Conservation (phyloP, 2,888 invertebrate genomes). For the Agonopterix heracliana region DNA sequence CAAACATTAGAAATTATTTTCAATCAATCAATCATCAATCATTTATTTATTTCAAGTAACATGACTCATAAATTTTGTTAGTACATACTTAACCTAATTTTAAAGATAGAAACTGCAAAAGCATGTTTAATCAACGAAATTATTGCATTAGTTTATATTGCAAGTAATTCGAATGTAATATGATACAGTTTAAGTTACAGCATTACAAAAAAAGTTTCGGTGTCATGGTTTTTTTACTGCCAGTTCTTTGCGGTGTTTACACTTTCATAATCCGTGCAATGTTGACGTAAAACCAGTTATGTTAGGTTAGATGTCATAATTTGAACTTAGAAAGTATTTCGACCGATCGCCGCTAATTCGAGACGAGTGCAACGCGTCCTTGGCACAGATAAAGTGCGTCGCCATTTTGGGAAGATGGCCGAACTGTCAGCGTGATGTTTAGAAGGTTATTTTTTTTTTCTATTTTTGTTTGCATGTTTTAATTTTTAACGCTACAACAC, state of each 20-base stretch:
- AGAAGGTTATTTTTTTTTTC: constrained; percentile 35
- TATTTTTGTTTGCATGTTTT: not conserved
- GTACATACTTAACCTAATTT: too few species aligned
- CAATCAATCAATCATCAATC: too few species aligned
- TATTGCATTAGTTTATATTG: too few species aligned
- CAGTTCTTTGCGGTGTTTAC: not conserved
- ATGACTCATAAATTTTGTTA: too few species aligned
- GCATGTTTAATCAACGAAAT: too few species aligned
- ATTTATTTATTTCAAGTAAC: too few species aligned
- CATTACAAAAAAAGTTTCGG: too few species aligned
- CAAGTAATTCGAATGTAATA: too few species aligned
- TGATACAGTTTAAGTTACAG: too few species aligned
- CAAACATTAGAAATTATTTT: too few species aligned
- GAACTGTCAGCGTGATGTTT: constrained; percentile 47
- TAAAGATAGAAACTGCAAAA: too few species aligned
- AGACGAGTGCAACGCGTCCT: constrained; percentile 24
- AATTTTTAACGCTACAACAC: not conserved
- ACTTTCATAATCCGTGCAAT: not conserved
- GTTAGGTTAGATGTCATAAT: not conserved
- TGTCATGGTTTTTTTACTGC: too few species aligned
- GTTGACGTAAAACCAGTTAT: not conserved
- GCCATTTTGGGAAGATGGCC: constrained; percentile 47
- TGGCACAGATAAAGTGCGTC: constrained; percentile 47
- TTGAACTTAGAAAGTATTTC: not conserved
- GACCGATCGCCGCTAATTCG: not conserved